Conservation (phyloP, 1,140 invertebrate species). For the Aradophagus sp. region DNA sequence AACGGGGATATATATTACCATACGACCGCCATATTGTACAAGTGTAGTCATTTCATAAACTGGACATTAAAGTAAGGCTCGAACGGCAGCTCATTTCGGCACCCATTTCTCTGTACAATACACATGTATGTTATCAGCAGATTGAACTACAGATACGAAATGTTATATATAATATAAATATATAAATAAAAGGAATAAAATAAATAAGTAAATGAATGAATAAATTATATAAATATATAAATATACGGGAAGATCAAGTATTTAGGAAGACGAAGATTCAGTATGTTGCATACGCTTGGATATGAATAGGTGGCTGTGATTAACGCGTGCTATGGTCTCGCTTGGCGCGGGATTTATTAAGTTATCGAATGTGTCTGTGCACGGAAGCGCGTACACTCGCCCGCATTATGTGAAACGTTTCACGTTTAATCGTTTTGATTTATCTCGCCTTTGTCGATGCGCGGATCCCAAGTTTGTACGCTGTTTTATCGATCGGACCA, state of each 20-base stretch:
- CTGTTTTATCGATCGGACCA: too few species aligned
- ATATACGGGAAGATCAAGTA: constrained; percentile 42
- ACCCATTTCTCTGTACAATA: constrained; percentile 71
- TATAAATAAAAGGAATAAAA: too few species aligned
- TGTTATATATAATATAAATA: constrained; percentile 40
- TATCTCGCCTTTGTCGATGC: constrained; percentile 3
- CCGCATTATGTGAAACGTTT: constrained; percentile 37
- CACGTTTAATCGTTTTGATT: constrained; percentile 14
- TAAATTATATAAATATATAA: constrained; percentile 41
- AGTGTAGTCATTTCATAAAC: constrained; percentile 57
- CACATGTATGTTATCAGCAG: constrained; percentile 65
- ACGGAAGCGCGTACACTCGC: constrained; percentile 22
- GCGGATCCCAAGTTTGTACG: background rate
- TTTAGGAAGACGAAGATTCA: constrained; percentile 58
- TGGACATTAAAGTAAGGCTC: constrained; percentile 38
- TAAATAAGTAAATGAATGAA: constrained; percentile 31
- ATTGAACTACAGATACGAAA: constrained; percentile 59
- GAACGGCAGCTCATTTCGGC: constrained; percentile 68
- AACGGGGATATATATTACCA: constrained; percentile 45
- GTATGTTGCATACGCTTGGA: constrained; percentile 64
- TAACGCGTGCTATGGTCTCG: constrained; percentile 63
- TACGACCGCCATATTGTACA: constrained; percentile 59
- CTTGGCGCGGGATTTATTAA: constrained; percentile 51
- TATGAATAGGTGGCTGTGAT: constrained; percentile 69
- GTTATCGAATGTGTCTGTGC: constrained; percentile 45